Conservation (phyloP, 2,797 vertebrate species). For the Epinephelus malabaricus region DNA sequence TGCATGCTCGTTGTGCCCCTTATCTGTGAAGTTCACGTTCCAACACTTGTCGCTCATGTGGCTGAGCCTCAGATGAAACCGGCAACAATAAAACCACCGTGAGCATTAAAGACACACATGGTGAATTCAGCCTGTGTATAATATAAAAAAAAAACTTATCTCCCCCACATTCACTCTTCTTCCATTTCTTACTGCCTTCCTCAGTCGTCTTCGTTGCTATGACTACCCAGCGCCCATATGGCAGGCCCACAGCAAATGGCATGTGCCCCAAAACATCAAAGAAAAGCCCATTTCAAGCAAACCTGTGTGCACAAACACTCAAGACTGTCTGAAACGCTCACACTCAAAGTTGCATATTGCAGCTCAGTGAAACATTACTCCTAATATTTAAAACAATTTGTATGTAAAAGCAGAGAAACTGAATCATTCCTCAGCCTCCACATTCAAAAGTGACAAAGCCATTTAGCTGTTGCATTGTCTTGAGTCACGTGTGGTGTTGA, state of each 20-base stretch:
- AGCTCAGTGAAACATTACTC: constrained; percentile 1
- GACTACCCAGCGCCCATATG: constrained; percentile 36
- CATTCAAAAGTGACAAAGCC: not conserved
- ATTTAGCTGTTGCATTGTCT: not conserved
- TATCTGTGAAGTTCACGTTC: constrained; percentile 29
- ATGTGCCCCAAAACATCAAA: constrained; percentile 32
- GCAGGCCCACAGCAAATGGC: constrained; percentile 13
- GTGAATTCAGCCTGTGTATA: not conserved
- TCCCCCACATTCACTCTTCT: constrained; percentile 17
- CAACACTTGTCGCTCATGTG: constrained; percentile 12
- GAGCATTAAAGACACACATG: constrained; percentile 19
- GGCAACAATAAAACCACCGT: constrained; percentile 13
- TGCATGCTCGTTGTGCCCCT: not conserved
- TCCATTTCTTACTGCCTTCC: constrained; percentile 13
- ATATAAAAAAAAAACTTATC: constrained; percentile 19
- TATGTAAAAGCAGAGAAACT: not conserved
- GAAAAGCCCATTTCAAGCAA: constrained; percentile 15
- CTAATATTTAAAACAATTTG: not conserved
- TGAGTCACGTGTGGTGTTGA: constrained; percentile 1
- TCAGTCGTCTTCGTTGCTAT: constrained; percentile 43
- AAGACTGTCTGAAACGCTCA: not conserved
- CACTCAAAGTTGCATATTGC: constrained; percentile 9
- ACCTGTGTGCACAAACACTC: not conserved
- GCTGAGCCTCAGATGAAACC: constrained; percentile 1
- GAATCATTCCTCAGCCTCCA: not conserved